Evolutionary conservation across 30 jellyfish, hydroid and myxozoan genomes (phyloP).

Genomic region (Pelagia noctiluca): DNA sequence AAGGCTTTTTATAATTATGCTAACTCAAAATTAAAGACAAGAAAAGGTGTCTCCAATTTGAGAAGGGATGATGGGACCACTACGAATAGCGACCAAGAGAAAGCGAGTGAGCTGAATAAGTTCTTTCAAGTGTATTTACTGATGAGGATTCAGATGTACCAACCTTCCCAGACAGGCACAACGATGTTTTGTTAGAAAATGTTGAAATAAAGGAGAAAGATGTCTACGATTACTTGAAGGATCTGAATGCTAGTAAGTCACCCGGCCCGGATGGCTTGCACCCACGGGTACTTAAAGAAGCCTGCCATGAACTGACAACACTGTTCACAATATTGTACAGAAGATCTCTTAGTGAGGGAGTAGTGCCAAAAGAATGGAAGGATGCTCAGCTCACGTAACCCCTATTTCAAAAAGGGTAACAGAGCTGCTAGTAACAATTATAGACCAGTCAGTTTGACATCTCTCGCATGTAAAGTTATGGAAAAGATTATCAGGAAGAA

Average conservation of each 20-base stretch:
- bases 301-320: slow-evolving; percentile 16
- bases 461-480: not conserved
- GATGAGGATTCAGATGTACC: no score
- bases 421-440: not conserved
- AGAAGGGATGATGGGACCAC: slow-evolving; percentile 12
- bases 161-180: no score
- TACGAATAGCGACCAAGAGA: no score
- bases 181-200: no score
- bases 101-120: slow-evolving; percentile 24
- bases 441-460: no score
- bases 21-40: no score
- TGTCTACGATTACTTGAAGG: no score
- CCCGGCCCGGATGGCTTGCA: no score
- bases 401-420: slow-evolving; percentile 38
- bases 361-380: slow-evolving; percentile 1
- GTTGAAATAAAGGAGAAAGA: no score
- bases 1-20: slow-evolving; percentile 6
- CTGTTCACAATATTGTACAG: slow-evolving; percentile 8
- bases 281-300: no score
- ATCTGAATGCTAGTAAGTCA: no score
- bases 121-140: slow-evolving; percentile 24
- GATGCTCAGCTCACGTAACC: not conserved
- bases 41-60: not conserved
- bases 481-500: slow-evolving; percentile 10
- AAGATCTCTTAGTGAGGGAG: slow-evolving; percentile 22